phyloP scores from a whole-genome alignment of 1,140 invertebrate genomes.

The Catajapyx aquilonaris region DNA sequence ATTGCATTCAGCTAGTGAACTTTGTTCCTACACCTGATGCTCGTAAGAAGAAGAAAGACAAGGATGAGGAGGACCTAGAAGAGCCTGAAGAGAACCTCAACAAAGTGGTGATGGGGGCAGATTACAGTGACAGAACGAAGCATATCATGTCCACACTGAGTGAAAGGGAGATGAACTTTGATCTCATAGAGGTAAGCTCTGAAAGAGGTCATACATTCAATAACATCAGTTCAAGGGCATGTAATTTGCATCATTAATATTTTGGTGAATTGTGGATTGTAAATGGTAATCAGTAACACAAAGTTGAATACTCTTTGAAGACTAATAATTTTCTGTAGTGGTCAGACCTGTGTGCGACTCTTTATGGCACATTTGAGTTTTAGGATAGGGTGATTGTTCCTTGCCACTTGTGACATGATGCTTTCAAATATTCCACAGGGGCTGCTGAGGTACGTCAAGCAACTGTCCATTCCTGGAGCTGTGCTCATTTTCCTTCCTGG shows the following conservation, averaged over 20 bases:
- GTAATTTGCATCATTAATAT: too few relatives aligned
- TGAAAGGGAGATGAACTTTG: constrained; percentile 81
- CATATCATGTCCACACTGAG: constrained; percentile 49
- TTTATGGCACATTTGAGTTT: too few relatives aligned
- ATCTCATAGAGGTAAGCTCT: constrained; percentile 61
- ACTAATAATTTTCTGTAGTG: too few relatives aligned
- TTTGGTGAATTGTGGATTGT: too few relatives aligned
- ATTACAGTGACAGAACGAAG: constrained; percentile 39
- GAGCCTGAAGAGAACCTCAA: constrained; percentile 63
- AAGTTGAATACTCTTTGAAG: too few relatives aligned
- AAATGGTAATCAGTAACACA: too few relatives aligned
- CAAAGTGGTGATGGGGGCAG: constrained; percentile 27
- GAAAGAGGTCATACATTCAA: too few relatives aligned
- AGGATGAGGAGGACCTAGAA: constrained; percentile 31
- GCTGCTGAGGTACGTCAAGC: constrained; percentile 52
- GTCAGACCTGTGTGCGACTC: neutral
- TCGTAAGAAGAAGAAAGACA: constrained; percentile 38
- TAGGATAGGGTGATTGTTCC: too few relatives aligned
- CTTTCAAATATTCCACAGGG: too few relatives aligned
- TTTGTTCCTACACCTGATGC: constrained; percentile 53
- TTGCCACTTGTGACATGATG: too few relatives aligned
- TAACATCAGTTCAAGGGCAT: too few relatives aligned
- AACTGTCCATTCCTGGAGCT: constrained; percentile 50
- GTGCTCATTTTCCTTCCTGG: constrained; percentile 82
- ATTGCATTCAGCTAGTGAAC: constrained; percentile 57